These are phyloP conservation scores for Myrmecobius fasciatus DNA, from an alignment of 2,113 vertebrate genomes.

Conservation along the genomic window DNA sequence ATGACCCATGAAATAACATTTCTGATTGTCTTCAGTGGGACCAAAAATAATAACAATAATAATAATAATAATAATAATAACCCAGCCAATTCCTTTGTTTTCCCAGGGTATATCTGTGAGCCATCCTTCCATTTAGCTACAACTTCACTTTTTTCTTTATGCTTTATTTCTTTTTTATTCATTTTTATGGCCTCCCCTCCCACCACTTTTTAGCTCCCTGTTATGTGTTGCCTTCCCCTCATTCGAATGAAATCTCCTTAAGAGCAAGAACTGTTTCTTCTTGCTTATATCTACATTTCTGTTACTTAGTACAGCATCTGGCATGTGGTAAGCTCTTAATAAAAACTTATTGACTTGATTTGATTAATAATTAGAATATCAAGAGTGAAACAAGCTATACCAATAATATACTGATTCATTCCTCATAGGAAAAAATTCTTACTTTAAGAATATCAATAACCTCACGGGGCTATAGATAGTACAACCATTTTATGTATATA, in stretches of 20 bases:
- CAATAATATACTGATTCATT: neutral
- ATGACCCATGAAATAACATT: too few species aligned
- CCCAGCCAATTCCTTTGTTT: neutral
- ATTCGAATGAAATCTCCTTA: neutral
- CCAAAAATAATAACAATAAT: too few species aligned
- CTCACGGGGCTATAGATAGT: neutral
- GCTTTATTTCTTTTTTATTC: neutral
- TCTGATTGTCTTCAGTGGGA: too few species aligned
- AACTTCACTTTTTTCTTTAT: too few species aligned
- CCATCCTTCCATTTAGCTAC: too few species aligned
- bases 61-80: neutral
- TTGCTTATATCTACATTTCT: neutral
- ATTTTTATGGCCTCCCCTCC: neutral
- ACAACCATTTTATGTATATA: neutral
- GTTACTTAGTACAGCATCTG: neutral
- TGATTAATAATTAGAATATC: neutral
- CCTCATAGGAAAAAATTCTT: neutral
- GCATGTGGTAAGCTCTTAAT: neutral
- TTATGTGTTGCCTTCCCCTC: too few species aligned
- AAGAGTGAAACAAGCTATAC: neutral
- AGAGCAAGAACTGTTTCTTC: neutral
- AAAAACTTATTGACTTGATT: neutral
- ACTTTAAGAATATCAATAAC: neutral
- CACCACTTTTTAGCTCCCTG: neutral
- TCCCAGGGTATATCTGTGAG: too few species aligned